A percentile compares a stretch with the other conserved stretches of the same genome.
Evolutionary conservation across 2,888 invertebrate genomes (phyloP).

Genomic region (Thecophora atra): DNA sequence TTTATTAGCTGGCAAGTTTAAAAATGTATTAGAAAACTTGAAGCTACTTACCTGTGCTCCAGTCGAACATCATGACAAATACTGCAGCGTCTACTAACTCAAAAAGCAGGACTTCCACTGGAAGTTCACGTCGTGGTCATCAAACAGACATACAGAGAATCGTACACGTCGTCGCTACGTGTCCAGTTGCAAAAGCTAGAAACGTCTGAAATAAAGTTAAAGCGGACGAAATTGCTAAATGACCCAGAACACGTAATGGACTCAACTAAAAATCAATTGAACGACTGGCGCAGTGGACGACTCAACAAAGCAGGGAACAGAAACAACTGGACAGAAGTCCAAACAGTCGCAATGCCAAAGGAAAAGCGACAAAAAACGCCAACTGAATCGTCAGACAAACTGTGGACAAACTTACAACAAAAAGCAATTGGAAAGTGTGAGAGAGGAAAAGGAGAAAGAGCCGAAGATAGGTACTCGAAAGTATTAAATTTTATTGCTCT

Average conservation of each 20-base stretch:
- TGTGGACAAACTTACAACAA: background rate
- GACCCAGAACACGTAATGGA: conserved; percentile 48
- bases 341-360: background rate
- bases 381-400: background rate
- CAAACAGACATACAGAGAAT: too few relatives aligned
- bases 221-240: conserved; percentile 48
- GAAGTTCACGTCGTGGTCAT: too few relatives aligned
- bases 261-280: conserved; percentile 41
- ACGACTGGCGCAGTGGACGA: conserved; percentile 15
- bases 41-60: too few relatives aligned
- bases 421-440: background rate
- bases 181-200: background rate
- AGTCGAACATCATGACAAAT: too few relatives aligned
- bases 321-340: conserved; percentile 1
- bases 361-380: background rate
- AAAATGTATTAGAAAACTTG: too few relatives aligned
- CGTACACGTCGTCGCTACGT: background rate
- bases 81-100: too few relatives aligned
- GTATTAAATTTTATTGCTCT: conserved; percentile 33
- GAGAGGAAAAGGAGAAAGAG: background rate
- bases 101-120: too few relatives aligned
- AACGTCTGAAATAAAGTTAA: background rate
- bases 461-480: conserved; percentile 18
- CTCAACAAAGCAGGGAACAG: conserved; percentile 4
- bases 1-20: too few relatives aligned